Base-by-base conservation (phyloP, 2,888 invertebrate species). In the Acleris laterana region DNA sequence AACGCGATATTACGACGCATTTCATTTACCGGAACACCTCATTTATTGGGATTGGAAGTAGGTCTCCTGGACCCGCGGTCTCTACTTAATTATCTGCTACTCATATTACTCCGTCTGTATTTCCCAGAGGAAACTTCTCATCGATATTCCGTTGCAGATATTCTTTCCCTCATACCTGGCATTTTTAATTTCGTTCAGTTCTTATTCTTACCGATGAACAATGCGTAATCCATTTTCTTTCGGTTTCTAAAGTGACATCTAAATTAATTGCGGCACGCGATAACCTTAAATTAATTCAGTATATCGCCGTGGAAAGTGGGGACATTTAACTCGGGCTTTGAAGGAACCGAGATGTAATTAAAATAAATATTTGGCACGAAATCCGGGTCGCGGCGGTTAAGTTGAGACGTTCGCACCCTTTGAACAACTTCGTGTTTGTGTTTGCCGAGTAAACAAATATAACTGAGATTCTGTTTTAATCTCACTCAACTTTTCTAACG, bases 291-390 rank as follows among this genome's bases (percentile, higher is more conserved):
- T 80, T 82, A 81, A 81, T 82, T 80, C 74, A 70, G 76, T 80
- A 82, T 83, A 84, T 86, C 82, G 80, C 75, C 76, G 75, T 75
- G 69, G 75, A 78, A 82, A 78, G 81, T 82, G 74, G 77, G 83
- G 83, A 84, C 84, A 81, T 88, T 89, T 82, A 85, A 85, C 81
- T 84, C 77, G 75, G 75, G 78, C 84, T 85, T 83, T 84, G 82
- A 85, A 86, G 85, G 80, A 84, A 84, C 85, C 79, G 81, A 84
- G 87, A 84, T 86, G 88, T 90, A 90, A 92, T 90, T 92, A 90
- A 90, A 90, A 90, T 90, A 91, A 92, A 90, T 91, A 92, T 91
- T 92, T 90, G 90, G 86, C 88, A 83, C 84, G 81, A 87, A 90
- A 91, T 90, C 89, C 85, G 87, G 89, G 89, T 85, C 84, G 83